A percentile compares a stretch with the other conserved stretches of the same genome.
Conservation (phyloP, 2,888 invertebrate genomes). For the Osmoderma eremita region DNA sequence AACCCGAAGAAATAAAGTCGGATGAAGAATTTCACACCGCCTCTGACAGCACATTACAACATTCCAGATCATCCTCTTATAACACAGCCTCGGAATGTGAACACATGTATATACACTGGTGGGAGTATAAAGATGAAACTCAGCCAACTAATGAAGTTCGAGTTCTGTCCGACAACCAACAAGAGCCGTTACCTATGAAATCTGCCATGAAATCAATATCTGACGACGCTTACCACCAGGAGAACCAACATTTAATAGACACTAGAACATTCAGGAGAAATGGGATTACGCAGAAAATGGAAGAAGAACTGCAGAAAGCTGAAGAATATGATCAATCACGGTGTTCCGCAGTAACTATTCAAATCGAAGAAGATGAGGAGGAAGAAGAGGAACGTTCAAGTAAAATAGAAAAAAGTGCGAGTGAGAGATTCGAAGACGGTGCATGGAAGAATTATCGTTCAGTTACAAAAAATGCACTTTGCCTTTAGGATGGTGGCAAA, state of each 20-base stretch:
- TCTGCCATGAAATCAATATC: constrained; percentile 60
- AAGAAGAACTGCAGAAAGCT: constrained; percentile 45
- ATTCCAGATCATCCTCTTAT: constrained; percentile 75
- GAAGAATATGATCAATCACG: constrained; percentile 43
- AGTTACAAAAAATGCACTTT: constrained; percentile 69
- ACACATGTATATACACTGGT: constrained; percentile 66
- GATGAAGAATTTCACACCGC: constrained; percentile 76
- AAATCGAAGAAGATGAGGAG: constrained; percentile 48
- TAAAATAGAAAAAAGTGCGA: constrained; percentile 65
- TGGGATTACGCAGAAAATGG: constrained; percentile 46
- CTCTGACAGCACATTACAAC: constrained; percentile 75
- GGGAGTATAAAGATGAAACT: constrained; percentile 65
- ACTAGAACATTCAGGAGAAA: constrained; percentile 64
- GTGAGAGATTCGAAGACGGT: constrained; percentile 59
- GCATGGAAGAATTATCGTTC: constrained; percentile 66
- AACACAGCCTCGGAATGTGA: constrained; percentile 76
- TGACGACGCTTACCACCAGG: constrained; percentile 64
- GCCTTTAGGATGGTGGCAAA: constrained; percentile 55
- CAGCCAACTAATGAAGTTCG: constrained; percentile 61
- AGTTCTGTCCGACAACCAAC: constrained; percentile 61
- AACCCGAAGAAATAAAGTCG: constrained; percentile 65
- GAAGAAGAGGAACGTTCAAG: constrained; percentile 62
- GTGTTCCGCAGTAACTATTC: constrained; percentile 46
- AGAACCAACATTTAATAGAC: constrained; percentile 65
- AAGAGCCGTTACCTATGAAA: constrained; percentile 58